A percentile compares a stretch with the other conserved stretches of the same genome.
These are phyloP conservation scores for Trichomalopsis sarcophagae DNA, from an alignment of 1,140 invertebrate species.

Conservation along the genomic window DNA sequence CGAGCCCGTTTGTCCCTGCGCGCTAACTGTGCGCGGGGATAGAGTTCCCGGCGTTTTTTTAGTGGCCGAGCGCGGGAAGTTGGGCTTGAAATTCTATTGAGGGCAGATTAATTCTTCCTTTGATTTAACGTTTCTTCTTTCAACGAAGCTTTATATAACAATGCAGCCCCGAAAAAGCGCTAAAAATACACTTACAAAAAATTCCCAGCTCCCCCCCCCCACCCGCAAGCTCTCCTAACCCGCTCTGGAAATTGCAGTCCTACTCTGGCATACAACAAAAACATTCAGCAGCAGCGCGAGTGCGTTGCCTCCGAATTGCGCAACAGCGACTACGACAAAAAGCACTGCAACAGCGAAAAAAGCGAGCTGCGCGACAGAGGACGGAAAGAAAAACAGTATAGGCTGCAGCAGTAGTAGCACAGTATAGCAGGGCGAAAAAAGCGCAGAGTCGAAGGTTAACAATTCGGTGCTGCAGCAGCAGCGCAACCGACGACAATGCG, in stretches of 20 bases:
- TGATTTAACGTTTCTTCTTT: too few relatives aligned
- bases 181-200: too few relatives aligned
- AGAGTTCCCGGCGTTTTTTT: too few relatives aligned
- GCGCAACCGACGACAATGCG: constrained; percentile 25
- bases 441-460: constrained; percentile 42
- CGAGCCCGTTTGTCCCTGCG: too few relatives aligned
- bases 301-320: not conserved
- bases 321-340: not conserved
- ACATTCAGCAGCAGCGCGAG: not conserved
- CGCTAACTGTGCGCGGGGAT: too few relatives aligned
- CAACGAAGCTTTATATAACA: too few relatives aligned
- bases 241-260: not conserved
- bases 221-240: not conserved
- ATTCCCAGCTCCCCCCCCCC: too few relatives aligned
- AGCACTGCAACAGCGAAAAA: not conserved
- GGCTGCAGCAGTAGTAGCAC: constrained; percentile 2
- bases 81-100: too few relatives aligned
- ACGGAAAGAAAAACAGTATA: constrained; percentile 12
- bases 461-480: constrained; percentile 53
- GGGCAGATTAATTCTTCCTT: not conserved
- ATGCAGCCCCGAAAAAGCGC: not conserved
- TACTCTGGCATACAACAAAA: not conserved
- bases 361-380: not conserved
- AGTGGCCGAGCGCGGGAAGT: too few relatives aligned
- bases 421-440: not conserved